Evolutionary conservation across 2,113 vertebrate genomes (phyloP).

Genomic region (Noturus placidus): DNA sequence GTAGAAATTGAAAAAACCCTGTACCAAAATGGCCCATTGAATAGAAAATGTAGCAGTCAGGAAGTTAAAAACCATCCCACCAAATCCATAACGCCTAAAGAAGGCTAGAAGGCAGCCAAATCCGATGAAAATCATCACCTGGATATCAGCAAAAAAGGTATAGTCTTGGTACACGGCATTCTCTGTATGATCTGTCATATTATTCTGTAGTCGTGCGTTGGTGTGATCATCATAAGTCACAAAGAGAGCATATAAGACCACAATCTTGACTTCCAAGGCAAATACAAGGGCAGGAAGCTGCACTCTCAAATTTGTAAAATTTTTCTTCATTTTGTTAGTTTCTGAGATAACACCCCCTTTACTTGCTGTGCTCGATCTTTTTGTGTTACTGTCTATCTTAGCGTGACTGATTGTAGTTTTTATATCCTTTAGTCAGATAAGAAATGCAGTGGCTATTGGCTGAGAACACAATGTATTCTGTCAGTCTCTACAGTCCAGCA

Average conservation of each 20-base stretch:
- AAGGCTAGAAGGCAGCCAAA: conserved; percentile 82
- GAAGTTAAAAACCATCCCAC: conserved; percentile 79
- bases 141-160: conserved; percentile 78
- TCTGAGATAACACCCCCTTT: conserved; percentile 35
- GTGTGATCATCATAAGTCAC: conserved; percentile 73
- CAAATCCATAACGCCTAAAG: conserved; percentile 76
- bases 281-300: conserved; percentile 73
- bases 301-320: conserved; percentile 50
- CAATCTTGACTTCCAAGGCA: conserved; percentile 67
- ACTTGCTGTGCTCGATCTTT: neutral
- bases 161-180: conserved; percentile 73
- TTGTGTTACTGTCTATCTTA: neutral
- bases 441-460: conserved; percentile 43
- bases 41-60: conserved; percentile 77
- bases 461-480: neutral
- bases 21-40: conserved; percentile 81
- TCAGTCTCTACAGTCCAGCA: neutral
- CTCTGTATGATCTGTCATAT: conserved; percentile 61
- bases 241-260: conserved; percentile 73
- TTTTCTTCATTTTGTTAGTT: conserved; percentile 60
- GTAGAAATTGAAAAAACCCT: conserved; percentile 76
- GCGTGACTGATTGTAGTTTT: conserved; percentile 15
- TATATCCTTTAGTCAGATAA: conserved; percentile 52
- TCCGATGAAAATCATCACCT: conserved; percentile 83
- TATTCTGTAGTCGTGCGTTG: conserved; percentile 54